Evolutionary conservation across 2,113 vertebrate species (phyloP), one percentile per base, ranked within the genome.

Genomic region (Progne subis): DNA sequence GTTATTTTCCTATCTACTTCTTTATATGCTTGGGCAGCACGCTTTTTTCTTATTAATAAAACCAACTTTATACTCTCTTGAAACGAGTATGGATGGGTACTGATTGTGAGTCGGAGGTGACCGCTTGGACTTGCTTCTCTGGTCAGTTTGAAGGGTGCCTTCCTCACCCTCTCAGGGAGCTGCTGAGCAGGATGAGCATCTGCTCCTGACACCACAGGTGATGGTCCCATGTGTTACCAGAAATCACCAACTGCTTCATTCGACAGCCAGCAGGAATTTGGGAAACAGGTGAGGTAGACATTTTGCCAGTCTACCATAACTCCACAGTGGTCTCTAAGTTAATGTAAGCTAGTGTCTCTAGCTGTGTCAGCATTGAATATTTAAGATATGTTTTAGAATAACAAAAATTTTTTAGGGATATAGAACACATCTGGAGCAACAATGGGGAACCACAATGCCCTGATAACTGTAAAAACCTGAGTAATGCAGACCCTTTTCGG

Each of bases 361-460:
- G 46, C 32, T 70, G 32, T 34, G 31, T 56, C 7, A 2, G 41
- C 3, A 2, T 1, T 83, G 43, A 71, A 59, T 70, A 88, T 55
- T 81, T 74, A 63, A 74, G 20, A n/a, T 29, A 81, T 1, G 5
- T 14, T 74, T 74, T n/a, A 84, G 47, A 93, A 41, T 24, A 80
- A 55, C 8, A 47, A 10, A 3, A 23, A 13, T 65, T 79, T 60
- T 60, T 21, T n/a, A 63, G 49, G 23, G 13, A 71, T 49, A 59
- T 3, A 91, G 56, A 78, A 49, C 29, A 43, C 14, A 32, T 8
- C 32, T 63, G 25, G 43, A 89, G 31, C 31, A 88, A 70, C 0
- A 2, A 47, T 4, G 24, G 21, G 19, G 37, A 82, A 64, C 6
- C 0, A 0, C 3, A 6, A 37, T 14, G 18, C 6, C 18, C 41